Evolutionary conservation across 2,888 invertebrate genomes (phyloP).

Genomic region (Stenotaenia linearis): DNA sequence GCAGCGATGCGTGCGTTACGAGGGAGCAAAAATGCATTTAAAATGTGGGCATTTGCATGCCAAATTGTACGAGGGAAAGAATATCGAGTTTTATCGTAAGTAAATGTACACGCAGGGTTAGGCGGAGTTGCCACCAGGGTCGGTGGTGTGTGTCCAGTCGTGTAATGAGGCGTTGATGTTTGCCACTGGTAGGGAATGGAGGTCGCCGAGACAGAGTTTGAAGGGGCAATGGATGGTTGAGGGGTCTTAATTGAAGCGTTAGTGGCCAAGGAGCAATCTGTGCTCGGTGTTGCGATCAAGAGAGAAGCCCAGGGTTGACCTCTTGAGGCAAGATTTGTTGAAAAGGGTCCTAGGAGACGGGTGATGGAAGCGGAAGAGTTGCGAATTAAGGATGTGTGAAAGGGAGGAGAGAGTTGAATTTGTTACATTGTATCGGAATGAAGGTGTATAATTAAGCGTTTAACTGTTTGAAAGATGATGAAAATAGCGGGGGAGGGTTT

Average conservation of each 20-base stretch:
- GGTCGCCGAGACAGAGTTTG: slow-evolving; percentile 4
- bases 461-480: background rate
- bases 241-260: slow-evolving; percentile 24
- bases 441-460: background rate
- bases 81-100: background rate
- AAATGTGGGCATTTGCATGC: background rate
- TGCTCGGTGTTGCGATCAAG: slow-evolving; percentile 26
- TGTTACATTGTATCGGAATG: background rate
- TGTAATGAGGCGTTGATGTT: slow-evolving; percentile 26
- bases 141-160: slow-evolving; percentile 20
- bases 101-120: background rate
- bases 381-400: slow-evolving; percentile 8
- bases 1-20: background rate
- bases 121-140: background rate
- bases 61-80: background rate
- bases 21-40: background rate
- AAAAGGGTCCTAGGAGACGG: slow-evolving; percentile 2
- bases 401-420: background rate
- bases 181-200: slow-evolving; percentile 16
- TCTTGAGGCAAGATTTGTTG: slow-evolving; percentile 26
- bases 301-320: slow-evolving; percentile 17
- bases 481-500: background rate
- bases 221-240: slow-evolving; percentile 23
- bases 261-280: slow-evolving; percentile 24
- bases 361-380: slow-evolving; percentile 11